Percentiles rank a stretch among this genome's conserved stretches.
Conservation (phyloP, 2,888 invertebrate species). For the Drosophila nr. medialis region DNA sequence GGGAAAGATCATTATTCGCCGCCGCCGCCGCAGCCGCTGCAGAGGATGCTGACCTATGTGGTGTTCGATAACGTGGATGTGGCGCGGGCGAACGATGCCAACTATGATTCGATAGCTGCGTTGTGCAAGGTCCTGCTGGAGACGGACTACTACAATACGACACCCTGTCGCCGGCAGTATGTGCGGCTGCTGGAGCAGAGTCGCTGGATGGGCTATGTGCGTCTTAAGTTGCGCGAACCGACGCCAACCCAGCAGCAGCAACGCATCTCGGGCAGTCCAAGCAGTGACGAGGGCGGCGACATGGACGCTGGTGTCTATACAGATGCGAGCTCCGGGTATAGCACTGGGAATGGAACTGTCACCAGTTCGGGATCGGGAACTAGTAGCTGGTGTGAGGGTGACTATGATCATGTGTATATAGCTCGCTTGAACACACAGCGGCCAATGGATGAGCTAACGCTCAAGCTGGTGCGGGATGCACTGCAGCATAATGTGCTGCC, state of each 20-base stretch:
- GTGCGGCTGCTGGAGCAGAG: conserved; percentile 71
- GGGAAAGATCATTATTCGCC: conserved; percentile 71
- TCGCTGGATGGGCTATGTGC: conserved; percentile 83
- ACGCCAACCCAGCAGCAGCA: conserved; percentile 22
- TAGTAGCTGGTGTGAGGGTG: conserved; percentile 46
- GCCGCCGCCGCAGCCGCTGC: conserved; percentile 86
- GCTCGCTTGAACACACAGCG: conserved; percentile 87
- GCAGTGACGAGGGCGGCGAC: conserved; percentile 16
- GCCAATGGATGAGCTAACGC: conserved; percentile 83
- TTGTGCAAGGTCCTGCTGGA: conserved; percentile 88
- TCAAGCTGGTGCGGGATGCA: conserved; percentile 30
- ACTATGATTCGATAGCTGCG: conserved; percentile 85
- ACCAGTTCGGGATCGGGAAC: conserved; percentile 34
- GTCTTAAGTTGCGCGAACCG: conserved; percentile 80
- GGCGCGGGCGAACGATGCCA: conserved; percentile 87
- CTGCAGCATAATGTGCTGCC: conserved; percentile 78
- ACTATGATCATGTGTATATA: conserved; percentile 87
- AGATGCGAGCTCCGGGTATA: conserved; percentile 77
- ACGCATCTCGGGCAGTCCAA: neutral
- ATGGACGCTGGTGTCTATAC: conserved; percentile 60
- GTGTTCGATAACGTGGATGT: conserved; percentile 91
- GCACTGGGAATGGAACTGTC: conserved; percentile 54
- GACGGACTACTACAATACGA: conserved; percentile 79
- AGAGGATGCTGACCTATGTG: conserved; percentile 88
- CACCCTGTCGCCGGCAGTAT: conserved; percentile 77